Percentiles rank a stretch among this genome's conserved stretches.
Conservation (phyloP, 1,140 invertebrate species). For the Nebria ingens region DNA sequence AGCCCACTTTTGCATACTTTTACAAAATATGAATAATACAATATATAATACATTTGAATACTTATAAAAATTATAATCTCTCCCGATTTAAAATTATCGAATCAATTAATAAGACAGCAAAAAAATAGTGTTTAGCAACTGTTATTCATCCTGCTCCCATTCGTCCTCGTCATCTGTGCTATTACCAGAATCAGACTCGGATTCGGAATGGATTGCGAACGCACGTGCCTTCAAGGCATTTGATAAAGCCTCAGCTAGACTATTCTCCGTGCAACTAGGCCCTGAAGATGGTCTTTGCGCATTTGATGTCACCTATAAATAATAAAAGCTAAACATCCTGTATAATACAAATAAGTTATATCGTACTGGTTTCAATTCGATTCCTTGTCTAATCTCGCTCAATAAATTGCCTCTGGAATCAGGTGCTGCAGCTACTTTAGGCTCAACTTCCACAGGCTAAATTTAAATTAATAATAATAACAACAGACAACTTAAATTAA, state of each 20-base stretch:
- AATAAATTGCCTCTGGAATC: conserved; percentile 61
- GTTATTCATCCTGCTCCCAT: conserved; percentile 42
- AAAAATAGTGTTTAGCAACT: background rate
- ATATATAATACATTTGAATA: background rate
- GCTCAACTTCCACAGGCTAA: conserved; percentile 14
- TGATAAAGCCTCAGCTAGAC: conserved; percentile 67
- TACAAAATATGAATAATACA: background rate
- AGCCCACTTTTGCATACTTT: too few species aligned
- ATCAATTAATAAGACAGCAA: background rate
- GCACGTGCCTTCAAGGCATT: conserved; percentile 63
- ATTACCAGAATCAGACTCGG: conserved; percentile 44
- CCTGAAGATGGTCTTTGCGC: conserved; percentile 23
- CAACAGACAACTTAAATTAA: background rate
- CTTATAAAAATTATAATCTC: background rate
- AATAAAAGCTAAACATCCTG: conserved; percentile 2
- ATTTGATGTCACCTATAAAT: conserved; percentile 14
- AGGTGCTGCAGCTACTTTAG: conserved; percentile 17
- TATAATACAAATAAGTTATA: conserved; percentile 14
- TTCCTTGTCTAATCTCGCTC: conserved; percentile 68
- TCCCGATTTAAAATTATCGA: too few species aligned
- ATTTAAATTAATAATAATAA: conserved; percentile 13
- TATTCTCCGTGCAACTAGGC: conserved; percentile 26
- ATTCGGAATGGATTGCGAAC: conserved; percentile 55
- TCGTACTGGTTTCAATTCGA: conserved; percentile 60
- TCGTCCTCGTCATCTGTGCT: conserved; percentile 51